phyloP scores from a whole-genome alignment of 2,113 vertebrate genomes.

The Leiothrix lutea region DNA sequence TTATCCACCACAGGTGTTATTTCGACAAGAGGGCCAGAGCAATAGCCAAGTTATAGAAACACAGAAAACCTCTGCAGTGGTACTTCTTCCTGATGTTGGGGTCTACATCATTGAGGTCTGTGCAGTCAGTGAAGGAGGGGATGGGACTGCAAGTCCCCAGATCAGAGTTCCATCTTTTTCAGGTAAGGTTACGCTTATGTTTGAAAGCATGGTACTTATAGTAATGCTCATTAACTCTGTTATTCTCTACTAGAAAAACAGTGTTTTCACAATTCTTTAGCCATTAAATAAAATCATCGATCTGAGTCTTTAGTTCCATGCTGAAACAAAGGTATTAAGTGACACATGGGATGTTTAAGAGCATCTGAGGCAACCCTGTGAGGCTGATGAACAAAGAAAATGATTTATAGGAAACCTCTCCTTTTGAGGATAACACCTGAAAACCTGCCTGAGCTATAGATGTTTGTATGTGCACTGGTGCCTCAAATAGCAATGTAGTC shows the following conservation, averaged over 20 bases:
- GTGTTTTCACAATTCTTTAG: neutral
- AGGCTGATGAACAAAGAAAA: neutral
- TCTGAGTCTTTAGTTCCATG: neutral
- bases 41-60: constrained; percentile 90
- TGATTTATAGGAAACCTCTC: neutral
- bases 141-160: constrained; percentile 86
- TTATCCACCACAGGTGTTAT: constrained; percentile 80
- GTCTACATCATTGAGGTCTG: constrained; percentile 93
- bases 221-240: neutral
- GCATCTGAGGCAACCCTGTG: neutral
- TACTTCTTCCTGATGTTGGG: constrained; percentile 89
- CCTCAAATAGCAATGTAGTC: neutral
- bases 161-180: constrained; percentile 91
- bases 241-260: neutral
- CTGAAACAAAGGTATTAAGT: neutral
- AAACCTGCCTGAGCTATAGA: neutral
- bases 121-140: constrained; percentile 90
- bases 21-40: constrained; percentile 90
- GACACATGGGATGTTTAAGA: neutral
- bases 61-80: constrained; percentile 86
- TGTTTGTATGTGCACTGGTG: neutral
- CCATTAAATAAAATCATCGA: neutral
- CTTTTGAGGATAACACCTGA: neutral
- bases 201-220: neutral
- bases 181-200: constrained; percentile 68